phyloP scores from a whole-genome alignment of 2,888 invertebrate species.

The Chrysolina haemoptera region DNA sequence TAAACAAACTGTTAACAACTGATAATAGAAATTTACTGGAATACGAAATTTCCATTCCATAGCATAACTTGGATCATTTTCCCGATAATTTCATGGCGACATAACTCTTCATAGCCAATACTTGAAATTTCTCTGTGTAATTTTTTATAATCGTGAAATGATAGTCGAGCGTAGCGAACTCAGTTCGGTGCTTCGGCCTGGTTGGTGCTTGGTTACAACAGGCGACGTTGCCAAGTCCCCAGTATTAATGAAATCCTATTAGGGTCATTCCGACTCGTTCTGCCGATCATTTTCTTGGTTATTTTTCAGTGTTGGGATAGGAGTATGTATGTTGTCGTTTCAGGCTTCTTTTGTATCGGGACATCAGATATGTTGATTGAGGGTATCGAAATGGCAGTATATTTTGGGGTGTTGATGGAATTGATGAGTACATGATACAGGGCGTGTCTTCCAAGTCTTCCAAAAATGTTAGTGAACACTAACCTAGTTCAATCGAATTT shows the following conservation, averaged over 20 bases:
- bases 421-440: too few relatives aligned
- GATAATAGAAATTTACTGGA: neutral
- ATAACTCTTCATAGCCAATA: slow-evolving; percentile 9
- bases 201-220: slow-evolving; percentile 22
- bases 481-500: too few relatives aligned
- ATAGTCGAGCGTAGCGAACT: slow-evolving; percentile 6
- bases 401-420: neutral
- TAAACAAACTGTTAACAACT: neutral
- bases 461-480: too few relatives aligned
- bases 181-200: neutral
- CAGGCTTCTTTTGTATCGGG: slow-evolving; percentile 9
- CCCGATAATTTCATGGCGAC: slow-evolving; percentile 14
- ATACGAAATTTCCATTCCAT: neutral
- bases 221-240: slow-evolving; percentile 12
- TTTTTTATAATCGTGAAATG: slow-evolving; percentile 17
- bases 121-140: slow-evolving; percentile 14
- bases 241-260: slow-evolving; percentile 15
- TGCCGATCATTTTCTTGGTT: slow-evolving; percentile 27
- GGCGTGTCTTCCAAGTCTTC: too few relatives aligned
- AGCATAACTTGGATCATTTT: neutral
- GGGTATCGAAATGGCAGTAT: neutral
- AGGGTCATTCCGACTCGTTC: slow-evolving; percentile 22
- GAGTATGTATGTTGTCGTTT: slow-evolving; percentile 26
- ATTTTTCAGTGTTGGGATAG: slow-evolving; percentile 32
- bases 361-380: neutral